Evolutionary conservation across 2,888 invertebrate species (phyloP).

Genomic region (Nebria salina): DNA sequence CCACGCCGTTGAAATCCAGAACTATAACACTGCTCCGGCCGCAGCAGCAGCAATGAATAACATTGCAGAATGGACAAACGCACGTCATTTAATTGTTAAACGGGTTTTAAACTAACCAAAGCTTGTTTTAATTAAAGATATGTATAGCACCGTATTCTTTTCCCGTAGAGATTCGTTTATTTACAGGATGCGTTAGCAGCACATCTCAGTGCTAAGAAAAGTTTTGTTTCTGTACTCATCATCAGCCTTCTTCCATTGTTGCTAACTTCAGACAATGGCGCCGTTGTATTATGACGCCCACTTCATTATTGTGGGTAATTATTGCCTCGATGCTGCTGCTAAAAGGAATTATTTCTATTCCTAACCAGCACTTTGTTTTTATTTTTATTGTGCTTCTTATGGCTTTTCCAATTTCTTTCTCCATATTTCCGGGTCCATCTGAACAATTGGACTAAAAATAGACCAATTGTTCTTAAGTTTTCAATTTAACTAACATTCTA

Average conservation of each 20-base stretch:
- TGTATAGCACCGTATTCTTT: neutral
- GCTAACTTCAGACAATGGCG: conserved; percentile 14
- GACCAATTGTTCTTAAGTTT: too few species aligned
- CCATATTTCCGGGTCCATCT: neutral
- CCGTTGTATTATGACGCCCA: conserved; percentile 4
- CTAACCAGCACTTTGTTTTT: neutral
- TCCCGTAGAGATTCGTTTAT: conserved; percentile 10
- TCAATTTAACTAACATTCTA: too few species aligned
- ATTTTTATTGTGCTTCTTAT: neutral
- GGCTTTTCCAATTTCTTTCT: neutral
- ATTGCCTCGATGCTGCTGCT: neutral
- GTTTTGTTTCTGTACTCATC: neutral
- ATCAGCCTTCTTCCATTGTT: conserved; percentile 8
- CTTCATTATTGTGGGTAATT: conserved; percentile 13
- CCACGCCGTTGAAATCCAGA: conserved; percentile 3
- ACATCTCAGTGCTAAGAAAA: neutral
- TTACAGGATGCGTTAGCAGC: neutral
- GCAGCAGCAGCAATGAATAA: neutral
- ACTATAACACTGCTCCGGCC: neutral
- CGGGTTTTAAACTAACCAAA: conserved; percentile 11
- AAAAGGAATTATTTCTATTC: neutral
- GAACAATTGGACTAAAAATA: too few species aligned
- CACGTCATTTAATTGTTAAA: conserved; percentile 16
- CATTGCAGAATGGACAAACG: neutral
- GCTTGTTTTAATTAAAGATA: neutral